A percentile compares a stretch with the other conserved stretches of the same genome.
Conservation (phyloP, 1,140 invertebrate species). For the Dermatophagoides farinae region DNA sequence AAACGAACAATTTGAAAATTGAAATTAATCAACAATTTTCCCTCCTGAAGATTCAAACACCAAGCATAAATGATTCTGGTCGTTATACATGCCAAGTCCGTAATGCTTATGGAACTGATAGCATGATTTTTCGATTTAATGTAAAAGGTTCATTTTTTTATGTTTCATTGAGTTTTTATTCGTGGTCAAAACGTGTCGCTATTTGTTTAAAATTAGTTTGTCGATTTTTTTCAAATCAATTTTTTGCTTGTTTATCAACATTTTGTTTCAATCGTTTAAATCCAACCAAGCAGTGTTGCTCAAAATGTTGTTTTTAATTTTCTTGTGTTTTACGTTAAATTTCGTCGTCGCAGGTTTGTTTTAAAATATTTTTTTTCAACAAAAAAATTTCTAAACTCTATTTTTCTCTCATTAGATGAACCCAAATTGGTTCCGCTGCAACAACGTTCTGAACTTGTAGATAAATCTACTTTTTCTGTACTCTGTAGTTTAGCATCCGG, state of each 20-base stretch:
- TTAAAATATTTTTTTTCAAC: neutral
- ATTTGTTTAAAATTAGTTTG: too few species aligned
- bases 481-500: neutral
- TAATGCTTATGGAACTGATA: neutral
- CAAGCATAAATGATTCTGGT: constrained; percentile 1
- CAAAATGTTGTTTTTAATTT: neutral
- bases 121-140: neutral
- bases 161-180: neutral
- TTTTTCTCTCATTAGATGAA: neutral
- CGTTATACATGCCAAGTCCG: neutral
- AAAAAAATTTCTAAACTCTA: too few species aligned
- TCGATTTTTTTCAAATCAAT: too few species aligned
- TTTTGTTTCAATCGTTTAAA: neutral
- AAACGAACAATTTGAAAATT: neutral
- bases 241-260: neutral
- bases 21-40: neutral
- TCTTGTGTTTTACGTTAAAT: neutral
- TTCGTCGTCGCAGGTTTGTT: neutral
- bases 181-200: neutral
- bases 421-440: neutral
- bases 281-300: too few species aligned
- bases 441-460: neutral
- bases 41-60: neutral
- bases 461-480: neutral
- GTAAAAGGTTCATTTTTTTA: constrained; percentile 3